Evolutionary conservation across 1,140 invertebrate species (phyloP), one percentile per base, ranked within the genome.

Genomic region (Macrostomum lignano): DNA sequence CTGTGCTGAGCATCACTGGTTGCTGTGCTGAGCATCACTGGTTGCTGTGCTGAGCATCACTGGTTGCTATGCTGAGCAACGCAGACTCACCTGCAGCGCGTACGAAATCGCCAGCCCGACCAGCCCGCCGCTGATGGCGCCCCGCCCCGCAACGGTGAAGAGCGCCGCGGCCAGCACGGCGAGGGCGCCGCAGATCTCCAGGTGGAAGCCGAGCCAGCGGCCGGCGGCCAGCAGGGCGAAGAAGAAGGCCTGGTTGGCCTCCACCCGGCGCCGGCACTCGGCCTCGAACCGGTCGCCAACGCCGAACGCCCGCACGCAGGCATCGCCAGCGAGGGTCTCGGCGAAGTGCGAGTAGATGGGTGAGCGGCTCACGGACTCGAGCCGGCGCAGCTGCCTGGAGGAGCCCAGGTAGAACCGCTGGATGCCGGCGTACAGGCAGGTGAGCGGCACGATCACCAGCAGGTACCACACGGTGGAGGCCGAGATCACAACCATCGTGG

Each of bases 391-490:
- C 32, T 62, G 60, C 29, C 61, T 45, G 5, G 55, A 60, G 5
- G 52, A 51, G 3, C 45, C 33, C 5, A 62, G 45, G 40, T 57
- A 61, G 40, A 55, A 28, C 5, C 15, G 9, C 19, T 28, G 26
- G 3, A 28, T 28, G 7, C 15, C 15, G 19, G 15, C 15, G 26
- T 28, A 28, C 7, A 28, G 3, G 15, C 15, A 7, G 3, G 9
- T 71, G 44, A 91, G 68, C 6, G 81, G 79, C 38, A 86, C 26
- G 37, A 84, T 70, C 25, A 81, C 68, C 5, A 63, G 53, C 37
- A 81, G 48, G 58, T 91, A 86, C 43, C 71, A 64, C 0, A 78
- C 78, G 21, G 81, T 88, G 39, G 73, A 74, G 49, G 68, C 69
- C 57, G 74, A 73, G 48, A 91, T 86, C 25, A 88, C 73, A 46